Base-by-base conservation (phyloP, 2,888 invertebrate species). In the Eremobia ochroleuca region DNA sequence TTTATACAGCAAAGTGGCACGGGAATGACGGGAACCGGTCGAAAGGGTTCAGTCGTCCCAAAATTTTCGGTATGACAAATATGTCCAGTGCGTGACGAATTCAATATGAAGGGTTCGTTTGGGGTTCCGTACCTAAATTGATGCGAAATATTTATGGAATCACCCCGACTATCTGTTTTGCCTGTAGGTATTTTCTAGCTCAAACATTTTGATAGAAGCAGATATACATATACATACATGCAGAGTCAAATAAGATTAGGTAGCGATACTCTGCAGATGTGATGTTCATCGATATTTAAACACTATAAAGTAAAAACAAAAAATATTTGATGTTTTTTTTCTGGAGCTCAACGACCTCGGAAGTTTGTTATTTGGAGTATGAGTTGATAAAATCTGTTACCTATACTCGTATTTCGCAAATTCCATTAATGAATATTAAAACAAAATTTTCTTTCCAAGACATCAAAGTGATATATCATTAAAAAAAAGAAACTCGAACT, bases 31-130 rank as follows among this genome's bases (percentile, higher is more conserved):
- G 74, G 34, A 43, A 37, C 70, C 64, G 81, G 77, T 71, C 77
- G 69, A 67, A 78, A 82, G 83, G 87, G 88, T 79, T 77, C 70
- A 52, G 69, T 79, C 72, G 73, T 76, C 88, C 88, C 81, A 73
- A 83, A 81, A 87, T 87, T 86, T 79, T 85, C 71, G 77, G 77
- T 82, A 81, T 87, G 88, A 88, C 86, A 87, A 84, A 84, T 87
- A 87, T 80, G 87, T 85, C 87, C 75, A 81, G 77, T 76, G 83
- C 83, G 88, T 87, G 85, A 88, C 85, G 85, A 82, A 87, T 85
- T 77, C 87, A 87, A 87, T 81, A 87, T 77, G 72, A 81, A 82
- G 88, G 82, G 75, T 77, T 43, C 62, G 64, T 62, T 77, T 68
- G 59, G 72, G 73, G 74, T 70, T 70, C 70, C 77, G 74, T 59